A percentile compares a stretch with the other conserved stretches of the same genome.
phyloP scores from a whole-genome alignment of 1,140 invertebrate species.

The Ctenoplectra terminalis region DNA sequence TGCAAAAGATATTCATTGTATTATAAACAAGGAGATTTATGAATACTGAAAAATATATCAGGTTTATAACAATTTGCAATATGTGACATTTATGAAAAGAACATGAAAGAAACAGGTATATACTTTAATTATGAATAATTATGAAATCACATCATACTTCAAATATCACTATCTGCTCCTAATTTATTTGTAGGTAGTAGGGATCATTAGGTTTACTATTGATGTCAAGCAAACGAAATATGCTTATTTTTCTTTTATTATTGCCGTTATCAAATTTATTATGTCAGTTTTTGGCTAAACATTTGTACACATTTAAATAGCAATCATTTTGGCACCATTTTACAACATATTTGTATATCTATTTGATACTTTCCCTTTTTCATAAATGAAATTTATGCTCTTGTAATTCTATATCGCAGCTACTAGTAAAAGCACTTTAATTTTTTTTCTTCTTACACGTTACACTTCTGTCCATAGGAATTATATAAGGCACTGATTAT shows the following conservation, averaged over 20 bases:
- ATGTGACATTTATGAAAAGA: conserved; percentile 31
- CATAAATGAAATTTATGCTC: conserved; percentile 46
- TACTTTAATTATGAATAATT: conserved; percentile 26
- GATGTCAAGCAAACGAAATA: conserved; percentile 32
- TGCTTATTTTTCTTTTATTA: conserved; percentile 54
- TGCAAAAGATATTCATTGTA: conserved; percentile 56
- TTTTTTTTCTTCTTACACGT: conserved; percentile 49
- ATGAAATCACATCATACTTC: conserved; percentile 16
- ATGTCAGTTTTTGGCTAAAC: conserved; percentile 65
- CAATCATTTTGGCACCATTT: conserved; percentile 71
- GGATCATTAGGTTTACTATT: conserved; percentile 48
- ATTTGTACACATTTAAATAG: conserved; percentile 70
- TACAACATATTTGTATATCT: conserved; percentile 51
- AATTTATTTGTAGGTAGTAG: conserved; percentile 18
- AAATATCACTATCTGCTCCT: conserved; percentile 16
- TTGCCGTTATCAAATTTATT: conserved; percentile 59
- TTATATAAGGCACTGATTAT: conserved; percentile 69
- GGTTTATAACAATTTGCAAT: conserved; percentile 41
- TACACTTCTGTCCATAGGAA: conserved; percentile 58
- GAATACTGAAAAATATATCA: conserved; percentile 48
- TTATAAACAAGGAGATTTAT: conserved; percentile 52
- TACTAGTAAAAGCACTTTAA: conserved; percentile 66
- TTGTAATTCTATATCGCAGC: conserved; percentile 57
- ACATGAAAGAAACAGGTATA: conserved; percentile 12
- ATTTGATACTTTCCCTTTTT: conserved; percentile 53